These are phyloP conservation scores for Apodemia duryi DNA, from an alignment of 2,888 invertebrate species.

Conservation along the genomic window DNA sequence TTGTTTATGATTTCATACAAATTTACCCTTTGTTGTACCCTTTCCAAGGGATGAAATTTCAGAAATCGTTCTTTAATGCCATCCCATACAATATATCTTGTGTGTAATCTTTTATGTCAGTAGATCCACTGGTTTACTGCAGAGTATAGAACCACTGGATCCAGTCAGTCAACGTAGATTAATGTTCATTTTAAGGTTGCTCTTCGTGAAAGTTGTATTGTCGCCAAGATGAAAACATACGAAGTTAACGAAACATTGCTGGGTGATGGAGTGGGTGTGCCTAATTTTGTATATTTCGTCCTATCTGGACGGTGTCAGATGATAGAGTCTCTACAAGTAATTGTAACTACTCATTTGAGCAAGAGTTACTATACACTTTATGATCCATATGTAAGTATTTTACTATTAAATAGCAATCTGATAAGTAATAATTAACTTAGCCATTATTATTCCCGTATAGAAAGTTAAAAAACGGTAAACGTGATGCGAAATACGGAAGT, in stretches of 20 bases:
- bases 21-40: too few relatives aligned
- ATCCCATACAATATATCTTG: too few relatives aligned
- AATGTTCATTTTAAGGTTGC: conserved; percentile 51
- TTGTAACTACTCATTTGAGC: conserved; percentile 48
- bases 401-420: background rate
- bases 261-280: conserved; percentile 71
- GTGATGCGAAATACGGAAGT: too few relatives aligned
- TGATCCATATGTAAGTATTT: conserved; percentile 61
- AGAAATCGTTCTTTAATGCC: too few relatives aligned
- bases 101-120: too few relatives aligned
- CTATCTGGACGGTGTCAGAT: conserved; percentile 80
- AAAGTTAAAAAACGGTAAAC: too few relatives aligned
- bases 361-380: conserved; percentile 65
- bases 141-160: too few relatives aligned
- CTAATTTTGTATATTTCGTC: conserved; percentile 76
- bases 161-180: background rate
- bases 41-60: too few relatives aligned
- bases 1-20: too few relatives aligned
- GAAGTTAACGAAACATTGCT: conserved; percentile 75
- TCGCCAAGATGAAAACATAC: conserved; percentile 80
- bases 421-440: background rate
- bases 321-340: conserved; percentile 77
- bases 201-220: conserved; percentile 82
- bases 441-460: background rate
- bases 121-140: too few relatives aligned